Conservation (phyloP, 2,797 vertebrate genomes). For the Staurois parvus region DNA sequence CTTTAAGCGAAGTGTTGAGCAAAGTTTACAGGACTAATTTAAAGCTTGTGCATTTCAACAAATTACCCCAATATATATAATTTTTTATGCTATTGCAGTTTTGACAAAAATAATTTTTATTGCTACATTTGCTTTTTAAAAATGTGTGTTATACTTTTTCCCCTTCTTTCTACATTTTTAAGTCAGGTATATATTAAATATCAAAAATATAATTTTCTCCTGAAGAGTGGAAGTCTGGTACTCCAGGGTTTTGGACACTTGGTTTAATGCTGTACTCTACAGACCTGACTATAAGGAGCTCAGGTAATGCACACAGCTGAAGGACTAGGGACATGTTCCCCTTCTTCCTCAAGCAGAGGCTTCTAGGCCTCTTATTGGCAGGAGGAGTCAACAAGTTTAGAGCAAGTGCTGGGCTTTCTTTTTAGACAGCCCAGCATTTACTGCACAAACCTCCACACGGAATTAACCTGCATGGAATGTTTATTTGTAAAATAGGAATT, state of each 20-base stretch:
- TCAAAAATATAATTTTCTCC: no score
- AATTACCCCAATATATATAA: no score
- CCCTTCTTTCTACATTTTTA: no score
- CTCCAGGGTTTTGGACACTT: neutral
- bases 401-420: neutral
- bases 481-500: neutral
- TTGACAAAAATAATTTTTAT: no score
- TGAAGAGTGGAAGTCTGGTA: neutral
- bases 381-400: neutral
- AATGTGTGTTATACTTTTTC: no score
- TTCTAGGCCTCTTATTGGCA: neutral
- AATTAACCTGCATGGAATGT: neutral
- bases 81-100: no score
- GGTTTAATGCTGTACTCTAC: neutral
- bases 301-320: neutral
- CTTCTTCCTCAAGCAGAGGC: neutral
- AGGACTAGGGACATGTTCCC: neutral
- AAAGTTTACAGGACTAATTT: no score
- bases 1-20: no score
- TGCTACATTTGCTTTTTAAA: no score
- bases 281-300: neutral
- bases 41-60: no score
- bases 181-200: no score
- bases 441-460: neutral
- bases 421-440: neutral